Percentiles rank a stretch among this genome's conserved stretches.
phyloP scores from a whole-genome alignment of 1,140 invertebrate genomes.

The Palaemon carinicauda region DNA sequence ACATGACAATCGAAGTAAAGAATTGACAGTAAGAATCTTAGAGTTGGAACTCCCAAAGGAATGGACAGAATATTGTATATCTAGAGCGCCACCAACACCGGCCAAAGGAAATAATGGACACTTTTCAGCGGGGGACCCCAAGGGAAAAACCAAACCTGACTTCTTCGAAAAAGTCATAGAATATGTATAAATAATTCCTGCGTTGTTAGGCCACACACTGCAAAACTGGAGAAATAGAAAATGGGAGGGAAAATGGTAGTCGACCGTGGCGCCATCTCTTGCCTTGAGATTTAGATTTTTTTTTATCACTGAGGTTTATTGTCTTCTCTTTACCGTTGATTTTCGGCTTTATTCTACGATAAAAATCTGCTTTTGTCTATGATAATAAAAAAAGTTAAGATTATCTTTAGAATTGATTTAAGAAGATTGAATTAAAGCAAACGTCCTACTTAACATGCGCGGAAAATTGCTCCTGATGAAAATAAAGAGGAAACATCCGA shows the following conservation, averaged over 20 bases:
- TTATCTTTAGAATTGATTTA: too few relatives aligned
- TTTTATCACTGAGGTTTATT: too few relatives aligned
- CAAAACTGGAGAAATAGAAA: too few relatives aligned
- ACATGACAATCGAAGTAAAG: constrained; percentile 45
- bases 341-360: too few relatives aligned
- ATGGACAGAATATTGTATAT: constrained; percentile 21
- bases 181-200: not conserved
- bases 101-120: constrained; percentile 12
- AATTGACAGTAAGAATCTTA: constrained; percentile 38
- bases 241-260: too few relatives aligned
- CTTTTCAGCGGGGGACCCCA: not conserved
- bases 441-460: too few relatives aligned
- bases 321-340: too few relatives aligned
- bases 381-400: too few relatives aligned
- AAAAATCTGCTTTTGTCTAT: too few relatives aligned
- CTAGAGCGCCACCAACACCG: not conserved
- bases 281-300: too few relatives aligned
- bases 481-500: not conserved
- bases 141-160: not conserved
- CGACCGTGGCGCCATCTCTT: too few relatives aligned
- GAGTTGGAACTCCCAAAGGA: constrained; percentile 33
- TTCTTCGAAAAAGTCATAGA: not conserved
- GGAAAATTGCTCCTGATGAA: not conserved
- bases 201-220: not conserved
- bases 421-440: too few relatives aligned